These are phyloP conservation scores for Napeogenes sylphis DNA, from an alignment of 2,888 invertebrate genomes.

Conservation along the genomic window DNA sequence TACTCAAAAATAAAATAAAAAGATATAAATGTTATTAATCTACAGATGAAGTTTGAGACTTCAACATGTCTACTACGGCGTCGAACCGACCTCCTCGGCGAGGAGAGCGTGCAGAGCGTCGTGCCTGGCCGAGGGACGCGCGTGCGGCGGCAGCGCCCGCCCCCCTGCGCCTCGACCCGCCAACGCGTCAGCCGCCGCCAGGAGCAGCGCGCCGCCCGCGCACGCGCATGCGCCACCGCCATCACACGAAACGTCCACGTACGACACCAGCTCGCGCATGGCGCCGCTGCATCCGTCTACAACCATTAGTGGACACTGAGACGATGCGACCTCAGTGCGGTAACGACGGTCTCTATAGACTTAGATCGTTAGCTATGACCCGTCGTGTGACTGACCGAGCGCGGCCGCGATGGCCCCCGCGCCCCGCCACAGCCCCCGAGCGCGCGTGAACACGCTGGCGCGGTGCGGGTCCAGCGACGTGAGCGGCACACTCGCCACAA, in stretches of 20 bases:
- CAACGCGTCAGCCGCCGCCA: slow-evolving; percentile 85
- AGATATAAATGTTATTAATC: background rate
- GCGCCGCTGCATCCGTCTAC: slow-evolving; percentile 70
- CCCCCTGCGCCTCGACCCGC: slow-evolving; percentile 83
- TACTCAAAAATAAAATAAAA: background rate
- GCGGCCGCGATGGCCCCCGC: slow-evolving; percentile 67
- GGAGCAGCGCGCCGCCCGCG: slow-evolving; percentile 83
- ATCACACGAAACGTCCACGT: slow-evolving; percentile 50
- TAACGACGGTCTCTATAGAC: too few relatives aligned
- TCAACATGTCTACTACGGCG: slow-evolving; percentile 11
- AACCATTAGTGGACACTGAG: background rate
- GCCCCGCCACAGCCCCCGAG: slow-evolving; percentile 60
- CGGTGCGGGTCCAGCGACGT: slow-evolving; percentile 67
- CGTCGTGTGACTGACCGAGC: slow-evolving; percentile 44
- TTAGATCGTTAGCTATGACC: background rate
- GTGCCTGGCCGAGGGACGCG: slow-evolving; percentile 77
- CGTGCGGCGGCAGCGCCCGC: slow-evolving; percentile 79
- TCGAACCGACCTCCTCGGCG: slow-evolving; percentile 43
- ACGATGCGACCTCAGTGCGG: too few relatives aligned
- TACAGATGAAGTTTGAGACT: too few relatives aligned
- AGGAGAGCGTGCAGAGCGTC: slow-evolving; percentile 73
- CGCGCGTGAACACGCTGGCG: slow-evolving; percentile 62
- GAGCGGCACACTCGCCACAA: slow-evolving; percentile 74
- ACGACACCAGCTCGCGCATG: slow-evolving; percentile 80
- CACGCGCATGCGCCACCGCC: slow-evolving; percentile 45